Evolutionary conservation across 2,113 vertebrate genomes (phyloP), one percentile per base, ranked within the genome.

Genomic region (Salvelinus sp.): DNA sequence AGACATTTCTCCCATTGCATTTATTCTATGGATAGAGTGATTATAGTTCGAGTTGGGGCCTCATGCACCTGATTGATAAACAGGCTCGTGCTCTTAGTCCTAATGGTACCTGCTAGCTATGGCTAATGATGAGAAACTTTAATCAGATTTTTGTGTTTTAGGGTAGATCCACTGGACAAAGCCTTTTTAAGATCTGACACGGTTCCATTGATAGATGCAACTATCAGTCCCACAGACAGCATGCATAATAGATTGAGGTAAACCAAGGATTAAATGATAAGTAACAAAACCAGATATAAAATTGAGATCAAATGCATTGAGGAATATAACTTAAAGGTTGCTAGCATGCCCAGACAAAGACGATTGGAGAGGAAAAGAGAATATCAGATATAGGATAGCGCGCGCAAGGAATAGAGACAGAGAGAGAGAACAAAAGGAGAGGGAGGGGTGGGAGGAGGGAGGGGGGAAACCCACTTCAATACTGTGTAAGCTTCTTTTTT

Each of bases 111-210:
- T 83, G 74, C 83, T 85, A 75, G 76, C 87, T 44, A 44, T 44
- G 38, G 38, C 38, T 90, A 97, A 97, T 98, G 97, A 99, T 98
- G 97, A 99, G 98, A 99, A 99, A 98, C 96, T 95, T 97, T 98
- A 98, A 99, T 99, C 94, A 98, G 97, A 99, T 99, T 98, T 99
- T 99, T 99, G 97, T 98, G 98, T 95, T 97, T 96, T 94, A 95
- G 95, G 96, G 95, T 96, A 94, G 95, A 98, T 96, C 96, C 96
- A 97, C 96, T 97, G 96, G 96, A 98, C 95, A 92, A 99, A 99
- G 97, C 97, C 96, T 98, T 96, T 95, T 96, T 95, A 95, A 94
- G 94, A 95, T 98, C 95, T 96, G 95, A 44, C 38, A 44, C 95
- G 96, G 95, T 98, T 98, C 96, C 97, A 97, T 97, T 92, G 91